Percentiles rank a stretch among this genome's conserved stretches.
phyloP scores from a whole-genome alignment of 2,797 vertebrate species.

The Poeciliopsis presidionis region DNA sequence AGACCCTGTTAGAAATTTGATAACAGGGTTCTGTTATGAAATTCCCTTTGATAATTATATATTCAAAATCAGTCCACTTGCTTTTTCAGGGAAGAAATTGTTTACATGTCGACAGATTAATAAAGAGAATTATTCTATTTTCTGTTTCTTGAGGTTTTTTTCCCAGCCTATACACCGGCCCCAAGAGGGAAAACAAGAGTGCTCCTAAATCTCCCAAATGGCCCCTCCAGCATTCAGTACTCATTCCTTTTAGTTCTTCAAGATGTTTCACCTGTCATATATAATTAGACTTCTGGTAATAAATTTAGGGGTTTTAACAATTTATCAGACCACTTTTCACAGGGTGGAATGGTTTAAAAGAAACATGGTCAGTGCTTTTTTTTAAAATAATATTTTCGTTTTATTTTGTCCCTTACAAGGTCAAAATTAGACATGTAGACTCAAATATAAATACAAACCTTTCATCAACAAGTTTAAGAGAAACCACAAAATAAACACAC shows the following conservation, averaged over 20 bases:
- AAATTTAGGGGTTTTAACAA: background rate
- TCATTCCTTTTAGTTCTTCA: constrained; percentile 28
- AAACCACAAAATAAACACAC: background rate
- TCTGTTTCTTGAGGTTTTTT: background rate
- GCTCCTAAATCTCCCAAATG: constrained; percentile 50
- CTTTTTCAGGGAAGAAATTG: background rate
- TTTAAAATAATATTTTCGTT: background rate
- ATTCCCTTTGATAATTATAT: background rate
- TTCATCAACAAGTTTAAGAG: background rate
- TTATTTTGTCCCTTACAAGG: background rate
- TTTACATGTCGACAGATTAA: background rate
- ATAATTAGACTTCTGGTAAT: background rate
- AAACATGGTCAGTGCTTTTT: background rate
- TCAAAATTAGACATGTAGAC: background rate
- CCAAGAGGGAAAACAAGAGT: constrained; percentile 40
- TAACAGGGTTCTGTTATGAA: too few species aligned
- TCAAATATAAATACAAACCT: background rate
- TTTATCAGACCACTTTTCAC: background rate
- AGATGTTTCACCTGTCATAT: constrained; percentile 3
- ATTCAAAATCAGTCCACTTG: constrained; percentile 6
- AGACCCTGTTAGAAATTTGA: background rate
- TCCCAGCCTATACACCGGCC: background rate
- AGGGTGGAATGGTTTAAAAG: background rate
- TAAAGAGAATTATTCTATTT: background rate
- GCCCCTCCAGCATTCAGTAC: constrained; percentile 34